Evolutionary conservation across 2,113 vertebrate species (phyloP).

Genomic region (Vulpes lagopus): DNA sequence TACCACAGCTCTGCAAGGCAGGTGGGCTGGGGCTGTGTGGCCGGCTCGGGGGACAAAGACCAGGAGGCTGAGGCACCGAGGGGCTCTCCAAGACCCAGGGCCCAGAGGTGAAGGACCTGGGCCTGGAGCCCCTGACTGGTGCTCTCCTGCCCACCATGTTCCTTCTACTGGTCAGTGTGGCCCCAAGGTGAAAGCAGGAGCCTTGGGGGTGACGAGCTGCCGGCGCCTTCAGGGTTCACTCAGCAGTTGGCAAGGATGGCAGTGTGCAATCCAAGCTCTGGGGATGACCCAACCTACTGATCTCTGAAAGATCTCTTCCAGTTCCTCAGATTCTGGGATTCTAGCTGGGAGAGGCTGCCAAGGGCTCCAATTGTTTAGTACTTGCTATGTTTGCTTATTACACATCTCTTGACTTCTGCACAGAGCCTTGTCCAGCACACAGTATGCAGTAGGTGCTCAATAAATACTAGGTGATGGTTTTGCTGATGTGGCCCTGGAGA

Average conservation of each 20-base stretch:
- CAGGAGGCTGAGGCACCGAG: not conserved
- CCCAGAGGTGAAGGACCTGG: not conserved
- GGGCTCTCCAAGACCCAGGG: not conserved
- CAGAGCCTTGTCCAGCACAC: not conserved
- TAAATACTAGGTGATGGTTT: slow-evolving; percentile 14
- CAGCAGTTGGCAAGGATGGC: not conserved
- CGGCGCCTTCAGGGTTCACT: not conserved
- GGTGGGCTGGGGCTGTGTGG: not conserved
- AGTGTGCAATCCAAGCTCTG: not conserved
- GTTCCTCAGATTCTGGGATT: not conserved
- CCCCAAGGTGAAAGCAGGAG: not conserved
- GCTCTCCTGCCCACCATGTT: no score
- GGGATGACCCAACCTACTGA: not conserved
- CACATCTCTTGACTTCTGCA: not conserved
- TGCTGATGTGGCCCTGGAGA: not conserved
- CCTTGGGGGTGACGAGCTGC: not conserved
- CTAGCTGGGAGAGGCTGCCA: not conserved
- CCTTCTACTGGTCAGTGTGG: not conserved
- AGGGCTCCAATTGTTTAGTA: not conserved
- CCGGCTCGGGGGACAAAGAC: not conserved
- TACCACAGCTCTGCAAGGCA: not conserved
- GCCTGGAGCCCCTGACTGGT: not conserved
- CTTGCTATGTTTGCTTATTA: not conserved
- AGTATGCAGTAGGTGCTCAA: not conserved
- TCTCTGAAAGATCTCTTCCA: not conserved